Percentiles rank a stretch among this genome's conserved stretches.
phyloP scores from a whole-genome alignment of 2,888 invertebrate species.

The Reticulitermes lucifugus region DNA sequence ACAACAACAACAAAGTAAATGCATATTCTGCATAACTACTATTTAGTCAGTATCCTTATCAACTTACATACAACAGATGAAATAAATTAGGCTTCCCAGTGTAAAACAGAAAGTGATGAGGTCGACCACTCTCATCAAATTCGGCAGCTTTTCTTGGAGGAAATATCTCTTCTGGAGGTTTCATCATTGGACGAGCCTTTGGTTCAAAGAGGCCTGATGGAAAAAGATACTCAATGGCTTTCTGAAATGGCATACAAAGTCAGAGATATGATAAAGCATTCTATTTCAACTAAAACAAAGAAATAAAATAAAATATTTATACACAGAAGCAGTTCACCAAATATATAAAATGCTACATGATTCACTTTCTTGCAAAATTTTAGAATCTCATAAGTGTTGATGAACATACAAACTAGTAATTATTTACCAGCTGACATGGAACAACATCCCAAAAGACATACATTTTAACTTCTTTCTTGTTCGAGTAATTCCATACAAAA shows the following conservation, averaged over 20 bases:
- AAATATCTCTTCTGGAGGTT: conserved; percentile 88
- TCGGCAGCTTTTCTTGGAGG: conserved; percentile 87
- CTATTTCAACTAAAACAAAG: too few species aligned
- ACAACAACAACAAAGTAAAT: background rate
- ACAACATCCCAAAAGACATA: too few species aligned
- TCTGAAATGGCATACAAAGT: conserved; percentile 66
- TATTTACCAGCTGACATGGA: too few species aligned
- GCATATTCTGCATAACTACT: too few species aligned
- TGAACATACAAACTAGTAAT: too few species aligned
- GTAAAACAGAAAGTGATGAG: conserved; percentile 92
- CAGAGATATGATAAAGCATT: conserved; percentile 44
- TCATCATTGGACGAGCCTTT: conserved; percentile 89
- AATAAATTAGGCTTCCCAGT: conserved; percentile 90
- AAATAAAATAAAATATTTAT: too few species aligned
- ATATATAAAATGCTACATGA: too few species aligned
- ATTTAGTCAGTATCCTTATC: background rate
- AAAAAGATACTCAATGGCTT: conserved; percentile 92
- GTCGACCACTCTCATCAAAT: conserved; percentile 91
- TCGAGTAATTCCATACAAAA: too few species aligned
- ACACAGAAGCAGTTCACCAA: too few species aligned
- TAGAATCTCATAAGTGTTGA: too few species aligned
- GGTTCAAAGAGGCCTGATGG: conserved; percentile 93
- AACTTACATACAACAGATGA: conserved; percentile 80
- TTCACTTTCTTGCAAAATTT: too few species aligned
- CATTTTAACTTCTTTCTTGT: too few species aligned